Percentiles rank a stretch among this genome's conserved stretches.
Conservation (phyloP, 2,113 vertebrate species). For the Halichoerus grypus region DNA sequence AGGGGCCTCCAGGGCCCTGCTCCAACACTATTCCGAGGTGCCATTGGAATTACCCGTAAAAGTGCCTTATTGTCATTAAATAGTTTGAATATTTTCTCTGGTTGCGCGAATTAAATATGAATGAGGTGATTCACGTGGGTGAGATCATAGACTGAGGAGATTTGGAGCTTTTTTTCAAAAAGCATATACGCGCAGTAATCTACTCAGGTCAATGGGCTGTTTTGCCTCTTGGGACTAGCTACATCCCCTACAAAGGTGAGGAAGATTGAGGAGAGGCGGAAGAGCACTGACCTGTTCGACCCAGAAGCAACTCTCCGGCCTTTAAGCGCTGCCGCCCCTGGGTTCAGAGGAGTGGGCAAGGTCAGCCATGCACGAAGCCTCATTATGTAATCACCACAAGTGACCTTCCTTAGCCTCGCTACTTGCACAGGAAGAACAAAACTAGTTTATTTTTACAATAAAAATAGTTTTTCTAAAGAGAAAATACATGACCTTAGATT, state of each 20-base stretch:
- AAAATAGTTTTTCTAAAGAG: slow-evolving; percentile 36
- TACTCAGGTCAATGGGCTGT: neutral
- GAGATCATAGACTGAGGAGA: neutral
- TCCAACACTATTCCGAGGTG: too few relatives aligned
- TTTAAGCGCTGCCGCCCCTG: neutral
- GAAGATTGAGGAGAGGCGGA: neutral
- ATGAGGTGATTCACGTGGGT: neutral
- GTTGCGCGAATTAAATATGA: neutral
- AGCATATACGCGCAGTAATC: neutral
- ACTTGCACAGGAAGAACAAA: neutral
- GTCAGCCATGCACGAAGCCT: neutral
- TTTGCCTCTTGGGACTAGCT: neutral
- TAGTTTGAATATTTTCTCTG: neutral
- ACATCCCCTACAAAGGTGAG: neutral
- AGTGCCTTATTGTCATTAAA: neutral
- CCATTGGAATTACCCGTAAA: neutral
- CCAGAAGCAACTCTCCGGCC: neutral
- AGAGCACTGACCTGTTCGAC: neutral
- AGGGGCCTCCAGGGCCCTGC: neutral
- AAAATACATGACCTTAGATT: neutral
- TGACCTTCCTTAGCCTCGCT: neutral
- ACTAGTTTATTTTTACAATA: neutral
- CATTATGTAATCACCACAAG: neutral
- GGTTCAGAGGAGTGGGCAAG: neutral
- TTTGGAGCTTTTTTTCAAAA: neutral